phyloP scores from a whole-genome alignment of 2,113 vertebrate species.

The Myrmophylax atrothorax region DNA sequence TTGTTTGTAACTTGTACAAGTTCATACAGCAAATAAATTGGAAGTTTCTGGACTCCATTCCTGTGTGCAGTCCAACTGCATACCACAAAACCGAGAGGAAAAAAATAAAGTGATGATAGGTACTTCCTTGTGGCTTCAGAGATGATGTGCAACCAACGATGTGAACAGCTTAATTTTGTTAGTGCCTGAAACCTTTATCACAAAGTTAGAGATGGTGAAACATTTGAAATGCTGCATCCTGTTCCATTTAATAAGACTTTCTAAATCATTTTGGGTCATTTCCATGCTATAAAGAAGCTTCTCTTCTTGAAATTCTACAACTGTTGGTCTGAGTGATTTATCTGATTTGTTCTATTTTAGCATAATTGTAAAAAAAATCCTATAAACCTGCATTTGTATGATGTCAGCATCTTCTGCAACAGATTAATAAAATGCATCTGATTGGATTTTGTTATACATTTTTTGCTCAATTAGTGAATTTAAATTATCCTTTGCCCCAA shows the following conservation, averaged over 20 bases:
- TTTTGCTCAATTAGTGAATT: slow-evolving; percentile 25
- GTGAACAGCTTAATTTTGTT: slow-evolving; percentile 23
- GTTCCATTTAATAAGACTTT: slow-evolving; percentile 25
- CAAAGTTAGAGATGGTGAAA: slow-evolving; percentile 7
- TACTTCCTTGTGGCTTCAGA: slow-evolving; percentile 45
- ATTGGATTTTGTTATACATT: neutral
- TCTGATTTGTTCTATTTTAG: neutral
- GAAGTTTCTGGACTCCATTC: neutral
- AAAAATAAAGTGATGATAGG: slow-evolving; percentile 13
- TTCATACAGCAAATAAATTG: neutral
- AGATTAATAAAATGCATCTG: neutral
- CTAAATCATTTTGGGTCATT: neutral
- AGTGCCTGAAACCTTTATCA: slow-evolving; percentile 1
- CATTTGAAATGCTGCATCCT: slow-evolving; percentile 40
- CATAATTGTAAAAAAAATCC: neutral
- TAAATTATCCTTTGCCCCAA: slow-evolving; percentile 38
- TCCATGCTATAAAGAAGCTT: neutral
- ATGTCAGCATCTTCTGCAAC: slow-evolving; percentile 17
- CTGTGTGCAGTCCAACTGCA: neutral
- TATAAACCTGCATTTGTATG: neutral
- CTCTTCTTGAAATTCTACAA: neutral
- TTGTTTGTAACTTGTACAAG: neutral
- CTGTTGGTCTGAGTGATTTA: slow-evolving; percentile 12
- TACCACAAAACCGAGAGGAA: neutral
- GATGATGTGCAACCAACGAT: neutral